Conservation (phyloP, 2,797 vertebrate species). For the Lepilemur ruficaudatus region DNA sequence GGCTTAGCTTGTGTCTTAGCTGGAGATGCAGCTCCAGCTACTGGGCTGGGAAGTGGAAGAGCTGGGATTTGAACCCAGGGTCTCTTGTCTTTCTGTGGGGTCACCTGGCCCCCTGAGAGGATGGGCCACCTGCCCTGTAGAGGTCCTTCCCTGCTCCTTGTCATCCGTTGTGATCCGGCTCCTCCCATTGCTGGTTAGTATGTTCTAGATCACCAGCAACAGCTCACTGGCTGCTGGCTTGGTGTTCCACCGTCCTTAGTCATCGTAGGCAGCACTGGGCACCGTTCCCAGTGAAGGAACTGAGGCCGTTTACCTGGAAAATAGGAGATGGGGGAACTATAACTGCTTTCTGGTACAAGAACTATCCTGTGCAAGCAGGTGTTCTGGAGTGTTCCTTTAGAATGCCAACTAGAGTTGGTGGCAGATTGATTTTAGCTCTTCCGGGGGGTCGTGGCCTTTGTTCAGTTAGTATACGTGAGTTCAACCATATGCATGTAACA, state of each 20-base stretch:
- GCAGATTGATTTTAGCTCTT: neutral
- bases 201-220: neutral
- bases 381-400: neutral
- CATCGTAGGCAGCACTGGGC: neutral
- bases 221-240: neutral
- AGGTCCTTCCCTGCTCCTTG: neutral
- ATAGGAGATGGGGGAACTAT: neutral
- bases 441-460: no score
- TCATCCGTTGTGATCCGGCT: neutral
- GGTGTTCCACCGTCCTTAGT: neutral
- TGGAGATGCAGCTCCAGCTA: neutral
- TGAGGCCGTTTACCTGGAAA: neutral
- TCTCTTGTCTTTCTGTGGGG: neutral
- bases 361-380: neutral
- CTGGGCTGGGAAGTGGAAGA: neutral
- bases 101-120: neutral
- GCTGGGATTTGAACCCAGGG: neutral
- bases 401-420: fast-evolving
- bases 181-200: neutral
- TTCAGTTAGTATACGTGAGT: fast-evolving
- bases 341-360: neutral
- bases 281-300: neutral
- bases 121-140: neutral
- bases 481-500: neutral
- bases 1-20: fast-evolving